Conservation (phyloP, 1,140 invertebrate genomes). For the Bemisia tabaci region DNA sequence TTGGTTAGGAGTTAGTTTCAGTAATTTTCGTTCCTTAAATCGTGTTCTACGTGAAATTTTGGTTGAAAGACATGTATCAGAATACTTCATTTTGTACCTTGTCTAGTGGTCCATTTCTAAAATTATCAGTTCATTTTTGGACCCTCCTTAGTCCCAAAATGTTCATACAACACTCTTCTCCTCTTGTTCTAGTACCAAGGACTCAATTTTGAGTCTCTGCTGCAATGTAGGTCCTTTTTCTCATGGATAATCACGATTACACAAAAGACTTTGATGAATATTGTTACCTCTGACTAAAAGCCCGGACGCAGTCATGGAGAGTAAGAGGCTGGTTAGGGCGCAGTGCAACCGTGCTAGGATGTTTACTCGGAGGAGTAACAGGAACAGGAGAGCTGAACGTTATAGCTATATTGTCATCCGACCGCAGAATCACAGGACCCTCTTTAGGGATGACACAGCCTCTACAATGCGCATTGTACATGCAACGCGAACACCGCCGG, state of each 20-base stretch:
- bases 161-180: neutral
- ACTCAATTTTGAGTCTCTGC: neutral
- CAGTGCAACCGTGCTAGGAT: conserved; percentile 33
- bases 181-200: neutral
- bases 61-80: too few relatives aligned
- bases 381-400: conserved; percentile 26
- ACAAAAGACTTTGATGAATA: neutral
- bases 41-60: too few relatives aligned
- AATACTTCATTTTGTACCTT: too few relatives aligned
- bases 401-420: conserved; percentile 45
- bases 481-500: conserved; percentile 46
- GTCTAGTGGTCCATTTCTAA: too few relatives aligned
- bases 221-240: neutral
- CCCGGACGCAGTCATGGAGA: conserved; percentile 49
- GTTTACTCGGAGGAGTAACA: conserved; percentile 18
- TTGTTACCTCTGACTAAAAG: conserved; percentile 48
- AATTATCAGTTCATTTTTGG: too few relatives aligned
- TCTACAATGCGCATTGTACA: conserved; percentile 41
- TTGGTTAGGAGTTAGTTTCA: too few relatives aligned
- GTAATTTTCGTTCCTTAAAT: too few relatives aligned
- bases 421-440: conserved; percentile 37
- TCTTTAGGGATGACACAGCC: conserved; percentile 42
- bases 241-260: neutral
- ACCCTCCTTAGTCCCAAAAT: too few relatives aligned
- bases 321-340: conserved; percentile 38